Evolutionary conservation across 2,113 vertebrate genomes (phyloP).

Genomic region (Gorsachius goisagi): DNA sequence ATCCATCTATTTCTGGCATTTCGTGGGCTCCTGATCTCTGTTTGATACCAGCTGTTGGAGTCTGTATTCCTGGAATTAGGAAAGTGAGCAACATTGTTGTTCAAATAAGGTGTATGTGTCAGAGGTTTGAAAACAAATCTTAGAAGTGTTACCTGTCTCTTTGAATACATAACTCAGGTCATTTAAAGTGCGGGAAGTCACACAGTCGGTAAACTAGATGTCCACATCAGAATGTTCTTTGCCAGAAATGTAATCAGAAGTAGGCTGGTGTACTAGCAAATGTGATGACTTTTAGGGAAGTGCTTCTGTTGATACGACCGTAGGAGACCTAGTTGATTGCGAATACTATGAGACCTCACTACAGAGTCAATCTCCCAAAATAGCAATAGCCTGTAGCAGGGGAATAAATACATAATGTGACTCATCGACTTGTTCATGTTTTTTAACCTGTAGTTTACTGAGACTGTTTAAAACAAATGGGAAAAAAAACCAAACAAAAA

Average conservation of each 20-base stretch:
- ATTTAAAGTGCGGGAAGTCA: background rate
- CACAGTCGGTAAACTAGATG: background rate
- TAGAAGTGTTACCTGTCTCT: background rate
- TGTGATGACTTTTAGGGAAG: background rate
- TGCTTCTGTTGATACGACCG: background rate
- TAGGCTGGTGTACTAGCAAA: background rate
- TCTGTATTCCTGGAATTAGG: background rate
- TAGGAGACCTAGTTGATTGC: background rate
- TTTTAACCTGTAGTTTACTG: background rate
- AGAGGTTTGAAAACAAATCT: background rate
- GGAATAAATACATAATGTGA: background rate
- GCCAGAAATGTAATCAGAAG: background rate
- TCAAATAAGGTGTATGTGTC: background rate
- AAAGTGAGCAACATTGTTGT: background rate
- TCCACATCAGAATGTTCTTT: background rate
- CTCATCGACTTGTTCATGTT: background rate
- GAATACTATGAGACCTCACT: background rate
- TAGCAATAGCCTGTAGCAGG: conserved; percentile 4
- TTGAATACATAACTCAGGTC: background rate
- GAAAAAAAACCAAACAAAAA: background rate
- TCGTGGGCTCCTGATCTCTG: background rate
- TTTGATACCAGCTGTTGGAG: background rate
- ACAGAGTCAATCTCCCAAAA: background rate
- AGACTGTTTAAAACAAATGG: background rate
- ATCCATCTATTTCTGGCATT: background rate